These are phyloP conservation scores for Athalia cordata DNA, from an alignment of 2,888 invertebrate species.

Conservation along the genomic window DNA sequence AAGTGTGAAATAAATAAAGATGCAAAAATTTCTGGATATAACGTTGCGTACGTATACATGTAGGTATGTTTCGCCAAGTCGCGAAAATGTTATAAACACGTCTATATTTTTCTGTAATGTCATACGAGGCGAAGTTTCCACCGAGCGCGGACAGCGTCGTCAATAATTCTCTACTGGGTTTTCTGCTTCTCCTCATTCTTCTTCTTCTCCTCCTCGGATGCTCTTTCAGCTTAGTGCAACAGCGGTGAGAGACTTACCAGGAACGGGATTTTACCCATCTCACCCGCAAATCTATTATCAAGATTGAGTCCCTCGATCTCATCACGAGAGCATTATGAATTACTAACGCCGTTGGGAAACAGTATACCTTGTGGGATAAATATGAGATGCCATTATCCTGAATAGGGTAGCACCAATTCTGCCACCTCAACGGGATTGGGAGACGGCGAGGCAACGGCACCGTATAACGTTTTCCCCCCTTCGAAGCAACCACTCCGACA, in stretches of 20 bases:
- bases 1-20: constrained; percentile 15
- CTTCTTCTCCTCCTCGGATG: background rate
- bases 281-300: constrained; percentile 24
- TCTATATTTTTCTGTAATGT: background rate
- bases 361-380: constrained; percentile 41
- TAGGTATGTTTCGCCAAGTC: too few relatives aligned
- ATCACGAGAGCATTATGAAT: constrained; percentile 42
- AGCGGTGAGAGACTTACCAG: background rate
- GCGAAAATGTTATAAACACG: too few relatives aligned
- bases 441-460: constrained; percentile 13
- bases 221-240: too few relatives aligned
- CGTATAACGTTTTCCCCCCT: background rate
- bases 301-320: constrained; percentile 43
- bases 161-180: background rate
- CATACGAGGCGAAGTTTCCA: background rate
- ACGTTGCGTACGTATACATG: background rate
- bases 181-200: background rate
- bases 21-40: background rate
- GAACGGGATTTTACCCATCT: background rate
- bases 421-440: constrained; percentile 35
- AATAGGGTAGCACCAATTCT: constrained; percentile 44
- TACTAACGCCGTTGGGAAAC: constrained; percentile 36
- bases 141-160: background rate
- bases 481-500: background rate
- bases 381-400: constrained; percentile 45